Percentiles rank a stretch among this genome's conserved stretches.
phyloP scores from a whole-genome alignment of 2,113 vertebrate species.

The Myodes glareolus region DNA sequence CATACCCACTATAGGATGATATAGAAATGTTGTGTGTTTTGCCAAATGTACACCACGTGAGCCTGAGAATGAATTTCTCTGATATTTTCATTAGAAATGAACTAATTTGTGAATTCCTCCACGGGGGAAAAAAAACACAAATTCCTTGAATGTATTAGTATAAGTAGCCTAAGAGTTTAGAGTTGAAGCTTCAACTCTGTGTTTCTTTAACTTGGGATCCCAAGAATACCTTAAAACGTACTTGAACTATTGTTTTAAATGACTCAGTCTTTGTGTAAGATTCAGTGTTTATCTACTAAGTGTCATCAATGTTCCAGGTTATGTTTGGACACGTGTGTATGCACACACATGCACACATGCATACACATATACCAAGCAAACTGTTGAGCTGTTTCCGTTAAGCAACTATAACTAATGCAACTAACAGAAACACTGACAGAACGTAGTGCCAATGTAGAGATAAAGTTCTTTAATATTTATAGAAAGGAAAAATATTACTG shows the following conservation, averaged over 20 bases:
- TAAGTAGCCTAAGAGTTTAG: not conserved
- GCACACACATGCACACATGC: not conserved
- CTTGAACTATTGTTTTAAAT: not conserved
- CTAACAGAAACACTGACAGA: not conserved
- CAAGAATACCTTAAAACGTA: not conserved
- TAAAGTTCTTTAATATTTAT: not conserved
- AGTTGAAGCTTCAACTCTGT: not conserved
- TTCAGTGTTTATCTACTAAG: not conserved
- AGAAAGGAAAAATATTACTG: not conserved
- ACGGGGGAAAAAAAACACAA: not conserved
- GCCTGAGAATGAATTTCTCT: not conserved
- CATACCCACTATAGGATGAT: not conserved
- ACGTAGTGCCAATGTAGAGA: not conserved
- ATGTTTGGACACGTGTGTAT: not conserved
- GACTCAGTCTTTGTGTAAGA: not conserved
- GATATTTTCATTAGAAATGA: not conserved
- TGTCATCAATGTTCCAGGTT: not conserved
- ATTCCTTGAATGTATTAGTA: not conserved
- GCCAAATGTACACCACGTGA: not conserved
- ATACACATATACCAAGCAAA: not conserved
- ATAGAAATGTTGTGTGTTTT: not conserved
- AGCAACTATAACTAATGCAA: not conserved
- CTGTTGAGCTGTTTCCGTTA: not conserved
- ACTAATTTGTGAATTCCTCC: not conserved
- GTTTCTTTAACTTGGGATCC: not conserved